Evolutionary conservation across 2,797 vertebrate species (phyloP), one percentile per base, ranked within the genome.

Genomic region (Malurus splendens): DNA sequence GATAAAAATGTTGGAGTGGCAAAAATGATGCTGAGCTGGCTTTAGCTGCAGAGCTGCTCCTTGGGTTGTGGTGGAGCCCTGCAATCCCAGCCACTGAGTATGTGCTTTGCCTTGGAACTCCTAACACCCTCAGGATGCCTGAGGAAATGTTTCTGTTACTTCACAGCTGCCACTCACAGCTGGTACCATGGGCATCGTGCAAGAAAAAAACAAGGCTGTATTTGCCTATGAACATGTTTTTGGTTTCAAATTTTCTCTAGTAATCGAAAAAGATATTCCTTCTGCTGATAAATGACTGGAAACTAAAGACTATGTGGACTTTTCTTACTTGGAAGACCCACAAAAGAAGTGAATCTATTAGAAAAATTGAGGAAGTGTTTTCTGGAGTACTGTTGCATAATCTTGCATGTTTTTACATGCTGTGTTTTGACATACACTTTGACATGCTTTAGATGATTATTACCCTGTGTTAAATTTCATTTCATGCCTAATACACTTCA

Each of bases 331-430:
- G 18, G 28, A 50, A 82, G 38, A 81, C 41, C 7, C 33, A 68
- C 13, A 62, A 52, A 73, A 65, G 42, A 42, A 47, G 9, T 25
- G 30, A 83, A 81, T 82, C 36, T 61, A 30, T 59, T 68, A 82
- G 44, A 84, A 39, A 50, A 50, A 23, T 30, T 32, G 51, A 90
- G 47, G 57, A 90, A 55, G 8, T 55, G 12, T 87, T 85, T 87
- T 89, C 76, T 81, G 54, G 66, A 83, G 60, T 18, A 42, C 16
- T 23, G 24, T 89, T 94, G 45, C 56, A 48, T 81, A 92, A 83
- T 42, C 48, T 36, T 75, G 30, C 85, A 5, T 66, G 87, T 61
- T 86, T 92, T 70, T 75, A 61, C 89, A 66, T 54, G 92, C 76
- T 86, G 19, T 42, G 32, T 87, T 92, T 89, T 89, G 70, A 57